Conservation (phyloP, 2,113 vertebrate species). For the Percina caprodes region DNA sequence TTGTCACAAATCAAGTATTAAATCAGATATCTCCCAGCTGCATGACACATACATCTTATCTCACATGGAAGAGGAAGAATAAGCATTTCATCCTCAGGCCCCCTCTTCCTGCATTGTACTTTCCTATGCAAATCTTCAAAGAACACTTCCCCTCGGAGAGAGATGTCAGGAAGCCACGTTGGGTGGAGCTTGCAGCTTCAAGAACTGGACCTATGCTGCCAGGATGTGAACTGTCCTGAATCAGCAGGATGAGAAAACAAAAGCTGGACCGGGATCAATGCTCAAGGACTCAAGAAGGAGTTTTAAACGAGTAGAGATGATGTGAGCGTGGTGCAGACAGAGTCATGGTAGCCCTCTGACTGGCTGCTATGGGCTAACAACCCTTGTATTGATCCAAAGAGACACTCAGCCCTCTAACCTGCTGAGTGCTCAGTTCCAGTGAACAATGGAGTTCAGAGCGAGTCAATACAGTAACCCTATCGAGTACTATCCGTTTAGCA, state of each 20-base stretch:
- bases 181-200: conserved; percentile 25
- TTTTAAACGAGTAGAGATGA: conserved; percentile 48
- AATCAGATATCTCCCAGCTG: conserved; percentile 63
- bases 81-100: conserved; percentile 32
- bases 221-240: conserved; percentile 31
- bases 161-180: conserved; percentile 12
- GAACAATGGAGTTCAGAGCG: conserved; percentile 84
- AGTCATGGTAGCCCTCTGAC: conserved; percentile 57
- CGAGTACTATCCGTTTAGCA: conserved; percentile 85
- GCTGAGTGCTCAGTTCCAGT: conserved; percentile 87
- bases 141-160: conserved; percentile 40
- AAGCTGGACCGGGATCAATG: conserved; percentile 30
- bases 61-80: conserved; percentile 72
- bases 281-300: conserved; percentile 44
- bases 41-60: conserved; percentile 58
- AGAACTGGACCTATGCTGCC: conserved; percentile 23
- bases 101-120: conserved; percentile 60
- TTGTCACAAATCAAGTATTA: conserved; percentile 58
- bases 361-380: conserved; percentile 78
- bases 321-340: conserved; percentile 31
- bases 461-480: conserved; percentile 84
- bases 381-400: conserved; percentile 83
- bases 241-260: conserved; percentile 37
- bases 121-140: conserved; percentile 71
- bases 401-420: conserved; percentile 86